These are phyloP conservation scores for Microcebus tavaratra DNA, from an alignment of 2,113 vertebrate genomes.

Conservation along the genomic window DNA sequence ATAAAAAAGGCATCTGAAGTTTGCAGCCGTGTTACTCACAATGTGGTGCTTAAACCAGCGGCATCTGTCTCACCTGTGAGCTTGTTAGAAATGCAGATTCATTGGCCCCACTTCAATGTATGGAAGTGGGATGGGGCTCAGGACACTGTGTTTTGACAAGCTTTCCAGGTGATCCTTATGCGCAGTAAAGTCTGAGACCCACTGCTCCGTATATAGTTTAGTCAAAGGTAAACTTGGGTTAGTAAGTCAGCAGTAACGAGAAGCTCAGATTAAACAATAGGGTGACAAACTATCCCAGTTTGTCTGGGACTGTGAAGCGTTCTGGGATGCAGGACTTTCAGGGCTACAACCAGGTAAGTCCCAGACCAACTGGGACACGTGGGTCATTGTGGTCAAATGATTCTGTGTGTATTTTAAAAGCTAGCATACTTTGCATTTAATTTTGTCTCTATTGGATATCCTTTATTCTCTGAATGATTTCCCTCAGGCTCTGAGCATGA, in stretches of 20 bases:
- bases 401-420: background rate
- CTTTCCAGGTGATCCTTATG: background rate
- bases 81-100: background rate
- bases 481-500: background rate
- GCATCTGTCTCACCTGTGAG: background rate
- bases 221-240: background rate
- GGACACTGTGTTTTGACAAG: background rate
- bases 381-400: background rate
- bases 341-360: background rate
- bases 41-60: background rate
- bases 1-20: background rate
- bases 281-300: background rate
- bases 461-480: constrained; percentile 39
- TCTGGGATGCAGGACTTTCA: background rate
- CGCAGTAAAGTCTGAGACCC: background rate
- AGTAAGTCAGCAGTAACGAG: background rate
- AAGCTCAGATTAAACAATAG: background rate
- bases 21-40: background rate
- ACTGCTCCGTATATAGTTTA: background rate
- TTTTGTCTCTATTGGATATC: background rate
- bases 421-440: background rate
- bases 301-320: background rate
- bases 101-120: background rate
- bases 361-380: background rate
- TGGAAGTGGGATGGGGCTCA: background rate